Evolutionary conservation across 2,113 vertebrate genomes (phyloP).

Genomic region (Pomatostomus ruficeps): DNA sequence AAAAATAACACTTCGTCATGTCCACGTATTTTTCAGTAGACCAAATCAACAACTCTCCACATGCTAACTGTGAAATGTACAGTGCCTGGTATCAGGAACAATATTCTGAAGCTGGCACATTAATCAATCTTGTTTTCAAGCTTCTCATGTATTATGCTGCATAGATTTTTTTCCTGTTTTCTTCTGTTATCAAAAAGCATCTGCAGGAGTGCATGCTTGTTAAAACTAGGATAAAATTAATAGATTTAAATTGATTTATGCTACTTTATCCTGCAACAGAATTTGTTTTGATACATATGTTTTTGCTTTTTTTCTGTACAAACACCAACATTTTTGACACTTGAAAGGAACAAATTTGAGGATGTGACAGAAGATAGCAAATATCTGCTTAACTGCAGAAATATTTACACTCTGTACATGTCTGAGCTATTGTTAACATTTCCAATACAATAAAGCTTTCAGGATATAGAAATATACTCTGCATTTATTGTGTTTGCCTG

Average conservation of each 20-base stretch:
- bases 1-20: constrained; percentile 72
- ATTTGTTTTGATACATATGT: constrained; percentile 71
- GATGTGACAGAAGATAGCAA: constrained; percentile 60
- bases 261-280: constrained; percentile 62
- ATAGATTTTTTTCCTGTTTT: constrained; percentile 50
- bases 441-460: constrained; percentile 1
- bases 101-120: constrained; percentile 74
- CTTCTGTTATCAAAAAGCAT: constrained; percentile 70
- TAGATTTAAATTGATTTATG: constrained; percentile 68
- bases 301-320: constrained; percentile 60
- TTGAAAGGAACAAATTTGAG: constrained; percentile 63
- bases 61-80: constrained; percentile 76
- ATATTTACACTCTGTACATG: constrained; percentile 54
- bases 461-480: not conserved
- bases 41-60: constrained; percentile 73
- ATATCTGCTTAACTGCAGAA: constrained; percentile 62
- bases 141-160: constrained; percentile 67
- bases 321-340: constrained; percentile 70
- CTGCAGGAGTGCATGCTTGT: constrained; percentile 60
- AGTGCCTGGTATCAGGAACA: constrained; percentile 72
- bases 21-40: constrained; percentile 71
- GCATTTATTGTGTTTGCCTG: not conserved
- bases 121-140: constrained; percentile 72
- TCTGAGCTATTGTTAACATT: constrained; percentile 41
- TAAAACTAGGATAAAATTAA: constrained; percentile 69